A percentile compares a stretch with the other conserved stretches of the same genome.
These are phyloP conservation scores for Drosophila baimaii DNA, from an alignment of 1,140 invertebrate genomes.

Conservation along the genomic window DNA sequence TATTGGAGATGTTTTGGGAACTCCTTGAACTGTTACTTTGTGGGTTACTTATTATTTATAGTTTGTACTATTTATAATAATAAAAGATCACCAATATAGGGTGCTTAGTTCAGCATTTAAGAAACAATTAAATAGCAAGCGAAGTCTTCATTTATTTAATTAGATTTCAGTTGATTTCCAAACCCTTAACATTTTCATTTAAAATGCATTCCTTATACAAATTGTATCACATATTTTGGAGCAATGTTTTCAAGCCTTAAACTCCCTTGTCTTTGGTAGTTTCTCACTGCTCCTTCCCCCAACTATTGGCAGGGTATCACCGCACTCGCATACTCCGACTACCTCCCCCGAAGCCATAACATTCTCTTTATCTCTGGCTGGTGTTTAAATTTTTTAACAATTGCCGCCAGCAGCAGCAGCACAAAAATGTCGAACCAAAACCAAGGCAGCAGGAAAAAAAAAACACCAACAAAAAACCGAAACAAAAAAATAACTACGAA, in stretches of 20 bases:
- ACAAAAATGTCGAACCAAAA: constrained; percentile 65
- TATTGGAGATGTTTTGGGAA: background rate
- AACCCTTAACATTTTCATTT: too few relatives aligned
- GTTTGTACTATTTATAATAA: too few relatives aligned
- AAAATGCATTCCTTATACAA: too few relatives aligned
- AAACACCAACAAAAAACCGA: constrained; percentile 13
- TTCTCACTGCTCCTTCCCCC: background rate
- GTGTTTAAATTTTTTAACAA: constrained; percentile 56
- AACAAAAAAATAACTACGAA: constrained; percentile 21
- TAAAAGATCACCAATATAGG: background rate
- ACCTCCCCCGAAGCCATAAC: constrained; percentile 42
- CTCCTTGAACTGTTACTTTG: background rate
- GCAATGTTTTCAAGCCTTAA: background rate
- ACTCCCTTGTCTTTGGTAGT: background rate
- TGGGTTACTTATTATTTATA: too few relatives aligned
- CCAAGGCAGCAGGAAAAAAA: constrained; percentile 3
- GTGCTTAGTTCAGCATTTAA: background rate
- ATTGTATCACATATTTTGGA: background rate
- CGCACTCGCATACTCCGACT: constrained; percentile 12
- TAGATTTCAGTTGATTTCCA: too few relatives aligned
- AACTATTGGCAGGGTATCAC: constrained; percentile 34
- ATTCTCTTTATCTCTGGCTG: constrained; percentile 54
- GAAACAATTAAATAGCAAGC: background rate
- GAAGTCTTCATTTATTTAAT: background rate
- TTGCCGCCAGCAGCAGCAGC: constrained; percentile 49